phyloP scores from a whole-genome alignment of 2,113 vertebrate genomes.

The Capra hircus region DNA sequence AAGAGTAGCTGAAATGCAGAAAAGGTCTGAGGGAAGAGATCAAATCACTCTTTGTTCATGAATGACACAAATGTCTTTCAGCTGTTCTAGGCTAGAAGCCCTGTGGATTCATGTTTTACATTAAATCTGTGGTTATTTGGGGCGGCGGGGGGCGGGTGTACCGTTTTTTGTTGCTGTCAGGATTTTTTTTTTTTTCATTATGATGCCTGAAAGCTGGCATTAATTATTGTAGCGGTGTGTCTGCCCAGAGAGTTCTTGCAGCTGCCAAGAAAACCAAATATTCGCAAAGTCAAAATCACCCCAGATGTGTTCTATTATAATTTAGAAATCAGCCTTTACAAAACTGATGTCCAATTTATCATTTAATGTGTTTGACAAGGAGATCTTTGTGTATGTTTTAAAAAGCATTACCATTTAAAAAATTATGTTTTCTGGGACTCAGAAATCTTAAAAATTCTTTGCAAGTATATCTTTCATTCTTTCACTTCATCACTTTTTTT shows the following conservation, averaged over 20 bases:
- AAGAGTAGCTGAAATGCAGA: conserved; percentile 31
- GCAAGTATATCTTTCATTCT: not conserved
- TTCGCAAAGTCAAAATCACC: conserved; percentile 39
- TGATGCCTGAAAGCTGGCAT: conserved; percentile 69
- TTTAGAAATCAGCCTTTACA: conserved; percentile 38
- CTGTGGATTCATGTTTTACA: conserved; percentile 70
- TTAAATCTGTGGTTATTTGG: conserved; percentile 68
- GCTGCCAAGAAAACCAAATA: conserved; percentile 70
- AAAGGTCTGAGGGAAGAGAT: conserved; percentile 56
- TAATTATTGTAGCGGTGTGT: conserved; percentile 61
- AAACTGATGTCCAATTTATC: conserved; percentile 32
- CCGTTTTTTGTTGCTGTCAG: conserved; percentile 58
- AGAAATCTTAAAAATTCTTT: not conserved
- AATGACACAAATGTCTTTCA: conserved; percentile 76
- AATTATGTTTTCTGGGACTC: not conserved
- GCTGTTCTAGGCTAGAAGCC: conserved; percentile 70
- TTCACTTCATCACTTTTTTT: not conserved
- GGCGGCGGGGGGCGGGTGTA: not conserved
- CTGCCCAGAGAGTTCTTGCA: conserved; percentile 48
- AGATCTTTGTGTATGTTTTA: not conserved
- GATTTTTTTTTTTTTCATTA: not conserved
- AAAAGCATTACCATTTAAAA: not conserved
- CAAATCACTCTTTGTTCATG: conserved; percentile 74
- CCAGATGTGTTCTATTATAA: conserved; percentile 57
- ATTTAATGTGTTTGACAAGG: not conserved